A percentile compares a stretch with the other conserved stretches of the same genome.
phyloP scores from a whole-genome alignment of 1,140 invertebrate genomes.

The Drosophila tropicalis region DNA sequence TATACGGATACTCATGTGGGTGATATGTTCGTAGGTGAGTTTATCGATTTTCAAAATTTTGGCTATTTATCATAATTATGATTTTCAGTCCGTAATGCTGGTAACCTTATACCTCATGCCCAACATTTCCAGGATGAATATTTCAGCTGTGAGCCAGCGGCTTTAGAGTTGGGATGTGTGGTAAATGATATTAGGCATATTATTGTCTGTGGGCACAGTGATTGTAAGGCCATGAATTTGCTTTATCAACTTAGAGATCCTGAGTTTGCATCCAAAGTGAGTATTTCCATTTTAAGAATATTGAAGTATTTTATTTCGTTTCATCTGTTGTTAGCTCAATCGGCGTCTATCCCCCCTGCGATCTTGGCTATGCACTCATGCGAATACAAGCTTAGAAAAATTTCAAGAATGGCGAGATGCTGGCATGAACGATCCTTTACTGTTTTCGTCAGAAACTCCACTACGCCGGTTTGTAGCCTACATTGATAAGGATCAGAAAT shows the following conservation, averaged over 20 bases:
- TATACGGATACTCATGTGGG: constrained; percentile 98
- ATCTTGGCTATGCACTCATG: constrained; percentile 96
- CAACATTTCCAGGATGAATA: constrained; percentile 93
- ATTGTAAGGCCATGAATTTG: constrained; percentile 98
- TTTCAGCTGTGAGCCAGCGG: constrained; percentile 96
- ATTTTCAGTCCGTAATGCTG: constrained; percentile 94
- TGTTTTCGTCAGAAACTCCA: constrained; percentile 94
- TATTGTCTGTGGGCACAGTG: constrained; percentile 98
- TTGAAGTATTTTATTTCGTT: not conserved
- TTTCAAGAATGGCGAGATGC: constrained; percentile 90
- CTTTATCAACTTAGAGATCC: constrained; percentile 92
- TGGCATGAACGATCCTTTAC: constrained; percentile 86
- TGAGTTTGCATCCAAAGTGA: constrained; percentile 88
- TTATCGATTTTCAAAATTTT: constrained; percentile 21
- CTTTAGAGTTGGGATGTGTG: constrained; percentile 95
- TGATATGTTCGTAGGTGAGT: constrained; percentile 97
- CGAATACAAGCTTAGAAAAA: constrained; percentile 90
- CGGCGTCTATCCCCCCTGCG: constrained; percentile 93
- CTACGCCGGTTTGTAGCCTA: constrained; percentile 95
- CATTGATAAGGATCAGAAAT: constrained; percentile 96
- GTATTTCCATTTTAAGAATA: not conserved
- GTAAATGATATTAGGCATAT: constrained; percentile 96
- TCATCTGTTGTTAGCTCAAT: constrained; percentile 85
- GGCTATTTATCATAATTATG: constrained; percentile 24
- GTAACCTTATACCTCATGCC: constrained; percentile 95